A percentile compares a stretch with the other conserved stretches of the same genome.
These are phyloP conservation scores for Chymomyza costata DNA, from an alignment of 1,140 invertebrate species.

Conservation along the genomic window DNA sequence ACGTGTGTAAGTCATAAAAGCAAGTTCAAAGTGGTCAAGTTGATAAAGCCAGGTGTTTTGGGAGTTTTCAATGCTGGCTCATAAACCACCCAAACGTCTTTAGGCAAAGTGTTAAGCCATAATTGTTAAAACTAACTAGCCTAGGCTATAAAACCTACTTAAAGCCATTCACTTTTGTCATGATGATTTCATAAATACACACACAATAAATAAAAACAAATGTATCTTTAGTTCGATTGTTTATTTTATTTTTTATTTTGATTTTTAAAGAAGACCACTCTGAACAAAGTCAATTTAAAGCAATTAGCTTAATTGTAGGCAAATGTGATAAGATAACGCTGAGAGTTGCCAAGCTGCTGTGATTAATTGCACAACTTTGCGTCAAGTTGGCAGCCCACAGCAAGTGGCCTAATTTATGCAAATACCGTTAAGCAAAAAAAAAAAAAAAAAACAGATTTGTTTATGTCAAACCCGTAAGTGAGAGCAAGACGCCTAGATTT, in stretches of 20 bases:
- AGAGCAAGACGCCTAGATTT: too few relatives aligned
- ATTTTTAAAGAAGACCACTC: too few relatives aligned
- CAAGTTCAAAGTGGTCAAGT: too few relatives aligned
- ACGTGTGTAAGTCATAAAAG: too few relatives aligned
- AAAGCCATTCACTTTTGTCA: conserved; percentile 63
- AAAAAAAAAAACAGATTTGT: too few relatives aligned
- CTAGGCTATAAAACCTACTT: conserved; percentile 31
- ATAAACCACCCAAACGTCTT: conserved; percentile 56
- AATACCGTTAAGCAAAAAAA: conserved; percentile 31
- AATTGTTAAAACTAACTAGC: conserved; percentile 34
- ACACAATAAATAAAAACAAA: conserved; percentile 54
- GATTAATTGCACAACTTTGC: conserved; percentile 3
- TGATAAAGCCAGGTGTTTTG: too few relatives aligned
- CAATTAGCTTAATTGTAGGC: too few relatives aligned
- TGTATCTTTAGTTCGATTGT: conserved; percentile 46
- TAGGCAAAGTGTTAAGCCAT: conserved; percentile 51
- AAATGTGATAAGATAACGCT: conserved; percentile 1
- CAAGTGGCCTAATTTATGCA: conserved; percentile 69
- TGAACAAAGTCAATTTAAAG: conserved; percentile 20
- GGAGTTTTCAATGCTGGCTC: too few relatives aligned
- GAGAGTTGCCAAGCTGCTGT: conserved; percentile 35
- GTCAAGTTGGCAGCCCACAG: too few relatives aligned
- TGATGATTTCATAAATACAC: conserved; percentile 37
- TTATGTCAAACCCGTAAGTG: too few relatives aligned
- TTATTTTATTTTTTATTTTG: too few relatives aligned